phyloP scores from a whole-genome alignment of 2,888 invertebrate genomes.

The Chironomus tentans region DNA sequence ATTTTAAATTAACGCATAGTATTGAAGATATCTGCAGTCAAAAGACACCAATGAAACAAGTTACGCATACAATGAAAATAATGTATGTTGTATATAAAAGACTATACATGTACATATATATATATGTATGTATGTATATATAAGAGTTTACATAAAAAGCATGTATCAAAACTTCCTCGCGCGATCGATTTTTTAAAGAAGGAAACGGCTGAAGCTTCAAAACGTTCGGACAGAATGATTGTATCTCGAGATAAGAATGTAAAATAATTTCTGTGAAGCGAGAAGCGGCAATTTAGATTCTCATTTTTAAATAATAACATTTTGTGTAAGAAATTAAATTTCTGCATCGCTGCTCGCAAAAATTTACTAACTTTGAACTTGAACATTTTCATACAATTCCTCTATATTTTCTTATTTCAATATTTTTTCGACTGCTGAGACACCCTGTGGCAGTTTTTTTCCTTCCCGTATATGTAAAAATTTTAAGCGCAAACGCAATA shows the following conservation, averaged over 20 bases:
- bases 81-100: neutral
- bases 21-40: conserved; percentile 4
- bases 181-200: conserved; percentile 27
- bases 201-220: conserved; percentile 25
- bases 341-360: conserved; percentile 4
- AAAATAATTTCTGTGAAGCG: neutral
- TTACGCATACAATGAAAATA: conserved; percentile 22
- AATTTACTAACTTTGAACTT: conserved; percentile 16
- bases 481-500: conserved; percentile 26
- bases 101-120: neutral
- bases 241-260: neutral
- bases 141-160: conserved; percentile 20
- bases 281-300: conserved; percentile 4
- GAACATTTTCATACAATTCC: neutral
- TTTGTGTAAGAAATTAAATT: neutral
- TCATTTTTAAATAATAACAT: neutral
- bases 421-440: too few relatives aligned
- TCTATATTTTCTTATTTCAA: neutral
- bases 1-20: neutral
- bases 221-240: neutral
- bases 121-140: neutral
- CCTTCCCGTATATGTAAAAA: conserved; percentile 21
- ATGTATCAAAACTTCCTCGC: conserved; percentile 26
- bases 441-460: conserved; percentile 24
- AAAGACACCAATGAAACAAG: conserved; percentile 6